Evolutionary conservation across 2,797 vertebrate species (phyloP).

Genomic region (Poecilia velifera): DNA sequence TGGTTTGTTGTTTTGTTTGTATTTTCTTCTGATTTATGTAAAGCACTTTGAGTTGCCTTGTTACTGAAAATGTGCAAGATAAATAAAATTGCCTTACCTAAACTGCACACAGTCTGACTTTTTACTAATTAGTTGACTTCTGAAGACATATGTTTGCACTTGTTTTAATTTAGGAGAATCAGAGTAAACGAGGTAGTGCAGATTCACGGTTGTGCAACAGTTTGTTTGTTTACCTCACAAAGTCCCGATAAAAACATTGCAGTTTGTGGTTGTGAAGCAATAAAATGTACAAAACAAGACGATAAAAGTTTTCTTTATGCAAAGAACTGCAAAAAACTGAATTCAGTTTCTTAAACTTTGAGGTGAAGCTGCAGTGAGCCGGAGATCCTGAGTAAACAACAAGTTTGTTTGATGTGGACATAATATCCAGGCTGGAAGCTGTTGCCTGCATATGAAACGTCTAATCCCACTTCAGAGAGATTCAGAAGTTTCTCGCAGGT

Average conservation of each 20-base stretch:
- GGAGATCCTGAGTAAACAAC: constrained; percentile 35
- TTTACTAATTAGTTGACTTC: background rate
- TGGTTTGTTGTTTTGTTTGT: no score
- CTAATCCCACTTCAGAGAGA: constrained; percentile 69
- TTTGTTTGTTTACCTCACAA: background rate
- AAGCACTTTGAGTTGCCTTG: no score
- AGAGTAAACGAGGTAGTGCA: background rate
- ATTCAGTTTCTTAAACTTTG: constrained; percentile 28
- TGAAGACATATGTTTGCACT: background rate
- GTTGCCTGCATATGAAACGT: constrained; percentile 53
- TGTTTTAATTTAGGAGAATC: background rate
- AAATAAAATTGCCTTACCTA: no score
- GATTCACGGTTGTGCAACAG: background rate
- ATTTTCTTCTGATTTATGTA: no score
- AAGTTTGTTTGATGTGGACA: constrained; percentile 53
- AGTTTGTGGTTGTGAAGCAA: background rate
- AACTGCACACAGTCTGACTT: background rate
- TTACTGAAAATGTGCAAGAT: no score
- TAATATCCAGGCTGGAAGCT: constrained; percentile 36
- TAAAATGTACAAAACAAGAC: background rate
- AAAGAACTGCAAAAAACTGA: constrained; percentile 24
- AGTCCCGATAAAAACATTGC: background rate
- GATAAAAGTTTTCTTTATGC: background rate
- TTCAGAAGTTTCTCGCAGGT: constrained; percentile 58
- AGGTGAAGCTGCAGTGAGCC: constrained; percentile 34